phyloP scores from a whole-genome alignment of 2,113 vertebrate genomes.

The Seriola rivoliana region DNA sequence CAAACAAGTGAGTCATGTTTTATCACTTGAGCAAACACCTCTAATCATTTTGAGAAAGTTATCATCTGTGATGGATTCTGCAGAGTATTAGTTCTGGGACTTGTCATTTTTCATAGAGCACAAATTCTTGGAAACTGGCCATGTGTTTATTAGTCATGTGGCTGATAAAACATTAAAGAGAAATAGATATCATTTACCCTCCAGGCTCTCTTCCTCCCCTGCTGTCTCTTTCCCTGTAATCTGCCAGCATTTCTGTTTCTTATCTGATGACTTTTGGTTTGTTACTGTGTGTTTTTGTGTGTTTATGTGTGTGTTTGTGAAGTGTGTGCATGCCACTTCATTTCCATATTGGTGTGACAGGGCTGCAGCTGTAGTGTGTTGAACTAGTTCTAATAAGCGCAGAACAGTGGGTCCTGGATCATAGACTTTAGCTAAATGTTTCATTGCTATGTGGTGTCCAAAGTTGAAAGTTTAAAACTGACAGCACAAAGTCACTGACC shows the following conservation, averaged over 20 bases:
- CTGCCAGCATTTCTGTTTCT: conserved; percentile 15
- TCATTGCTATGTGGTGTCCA: conserved; percentile 44
- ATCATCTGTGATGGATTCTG: conserved; percentile 10
- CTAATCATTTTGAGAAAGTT: not conserved
- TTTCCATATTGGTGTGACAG: conserved; percentile 40
- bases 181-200: conserved; percentile 32
- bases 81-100: not conserved
- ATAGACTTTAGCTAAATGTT: conserved; percentile 63
- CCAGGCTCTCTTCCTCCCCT: conserved; percentile 3
- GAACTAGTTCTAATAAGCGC: conserved; percentile 48
- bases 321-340: not conserved
- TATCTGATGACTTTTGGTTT: conserved; percentile 49
- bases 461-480: conserved; percentile 24
- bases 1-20: not conserved
- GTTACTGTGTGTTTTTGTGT: conserved; percentile 4
- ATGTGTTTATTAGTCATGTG: conserved; percentile 38
- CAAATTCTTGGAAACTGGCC: conserved; percentile 27
- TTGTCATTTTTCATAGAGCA: not conserved
- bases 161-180: conserved; percentile 39
- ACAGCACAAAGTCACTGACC: not conserved
- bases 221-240: not conserved
- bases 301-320: not conserved
- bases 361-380: conserved; percentile 34
- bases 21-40: not conserved
- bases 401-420: conserved; percentile 43